Percentiles rank a stretch among this genome's conserved stretches.
Conservation (phyloP, 2,888 invertebrate genomes). For the Dendrolimus houi region DNA sequence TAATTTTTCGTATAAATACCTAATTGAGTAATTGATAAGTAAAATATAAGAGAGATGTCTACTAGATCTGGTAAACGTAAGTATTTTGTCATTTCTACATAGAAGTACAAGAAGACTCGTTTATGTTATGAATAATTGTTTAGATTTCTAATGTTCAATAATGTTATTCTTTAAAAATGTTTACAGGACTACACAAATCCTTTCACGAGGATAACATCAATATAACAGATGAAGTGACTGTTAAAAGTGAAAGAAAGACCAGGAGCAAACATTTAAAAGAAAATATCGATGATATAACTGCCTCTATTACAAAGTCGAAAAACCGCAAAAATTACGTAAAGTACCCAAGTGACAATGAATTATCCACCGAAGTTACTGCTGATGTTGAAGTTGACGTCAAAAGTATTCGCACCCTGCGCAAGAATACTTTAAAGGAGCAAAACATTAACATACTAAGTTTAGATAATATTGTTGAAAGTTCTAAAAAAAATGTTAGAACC, state of each 20-base stretch:
- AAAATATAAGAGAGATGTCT: conserved; percentile 34
- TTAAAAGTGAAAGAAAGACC: conserved; percentile 39
- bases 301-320: conserved; percentile 23
- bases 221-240: conserved; percentile 15
- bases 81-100: conserved; percentile 14
- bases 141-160: background rate
- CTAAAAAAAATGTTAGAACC: conserved; percentile 21
- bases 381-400: conserved; percentile 14
- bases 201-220: conserved; percentile 22
- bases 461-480: conserved; percentile 12
- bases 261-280: conserved; percentile 40
- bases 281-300: conserved; percentile 21
- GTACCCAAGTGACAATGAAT: conserved; percentile 45
- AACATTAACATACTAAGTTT: conserved; percentile 18
- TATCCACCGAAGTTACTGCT: conserved; percentile 7
- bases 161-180: background rate
- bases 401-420: conserved; percentile 21
- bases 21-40: background rate
- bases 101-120: background rate
- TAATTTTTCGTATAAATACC: background rate
- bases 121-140: no score
- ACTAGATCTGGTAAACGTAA: conserved; percentile 66
- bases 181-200: conserved; percentile 50
- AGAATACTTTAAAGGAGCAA: conserved; percentile 38
- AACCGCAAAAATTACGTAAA: conserved; percentile 49